phyloP scores from a whole-genome alignment of 1,140 invertebrate species.

The Drosophila arawakana region DNA sequence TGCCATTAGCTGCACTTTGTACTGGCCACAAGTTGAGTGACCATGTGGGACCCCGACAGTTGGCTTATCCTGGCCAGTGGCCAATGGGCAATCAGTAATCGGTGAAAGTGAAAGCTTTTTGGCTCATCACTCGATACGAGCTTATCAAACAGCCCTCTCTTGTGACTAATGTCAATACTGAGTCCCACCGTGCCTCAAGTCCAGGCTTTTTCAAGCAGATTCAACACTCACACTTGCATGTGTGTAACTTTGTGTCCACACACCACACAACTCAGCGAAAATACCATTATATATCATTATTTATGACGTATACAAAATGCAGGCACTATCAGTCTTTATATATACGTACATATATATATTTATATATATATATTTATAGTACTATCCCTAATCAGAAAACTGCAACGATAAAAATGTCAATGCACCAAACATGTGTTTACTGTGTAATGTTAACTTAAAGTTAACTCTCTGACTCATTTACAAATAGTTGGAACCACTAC shows the following conservation, averaged over 20 bases:
- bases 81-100: neutral
- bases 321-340: neutral
- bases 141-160: slow-evolving; percentile 21
- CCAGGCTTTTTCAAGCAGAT: neutral
- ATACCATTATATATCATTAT: slow-evolving; percentile 7
- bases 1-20: slow-evolving; percentile 16
- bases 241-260: slow-evolving; percentile 25
- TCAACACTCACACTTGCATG: too few species aligned
- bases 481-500: neutral
- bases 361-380: neutral
- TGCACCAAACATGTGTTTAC: neutral
- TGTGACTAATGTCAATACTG: slow-evolving; percentile 33
- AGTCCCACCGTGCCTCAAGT: slow-evolving; percentile 6
- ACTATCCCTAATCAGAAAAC: neutral
- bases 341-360: neutral
- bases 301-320: neutral
- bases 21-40: slow-evolving; percentile 32
- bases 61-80: slow-evolving; percentile 15
- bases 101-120: slow-evolving; percentile 49
- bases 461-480: neutral
- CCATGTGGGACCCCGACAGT: slow-evolving; percentile 22
- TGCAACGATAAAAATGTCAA: neutral
- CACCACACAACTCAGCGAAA: slow-evolving; percentile 18
- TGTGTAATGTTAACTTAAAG: neutral
- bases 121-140: slow-evolving; percentile 8